Percentiles rank a stretch among this genome's conserved stretches.
phyloP scores from a whole-genome alignment of 1,140 invertebrate genomes.

The Uloborus diversus region DNA sequence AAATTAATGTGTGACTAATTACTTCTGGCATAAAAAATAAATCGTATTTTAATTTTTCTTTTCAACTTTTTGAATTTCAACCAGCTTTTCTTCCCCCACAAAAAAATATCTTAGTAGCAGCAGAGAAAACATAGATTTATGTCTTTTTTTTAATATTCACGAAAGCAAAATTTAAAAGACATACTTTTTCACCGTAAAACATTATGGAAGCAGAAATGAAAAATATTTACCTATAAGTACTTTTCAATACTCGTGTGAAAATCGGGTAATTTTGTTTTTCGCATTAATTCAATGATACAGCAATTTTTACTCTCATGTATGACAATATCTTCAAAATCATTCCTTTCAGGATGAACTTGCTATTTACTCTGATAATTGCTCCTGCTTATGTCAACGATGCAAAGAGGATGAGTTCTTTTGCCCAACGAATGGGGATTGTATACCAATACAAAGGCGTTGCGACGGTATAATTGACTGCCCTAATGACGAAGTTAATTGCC shows the following conservation, averaged over 20 bases:
- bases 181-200: too few relatives aligned
- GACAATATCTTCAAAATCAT: not conserved
- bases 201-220: too few relatives aligned
- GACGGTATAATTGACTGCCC: slow-evolving; percentile 83
- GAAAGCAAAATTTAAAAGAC: too few relatives aligned
- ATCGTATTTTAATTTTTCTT: too few relatives aligned
- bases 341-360: slow-evolving; percentile 5
- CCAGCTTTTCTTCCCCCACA: too few relatives aligned
- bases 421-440: slow-evolving; percentile 78
- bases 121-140: too few relatives aligned
- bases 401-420: slow-evolving; percentile 67
- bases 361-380: slow-evolving; percentile 16
- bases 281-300: not conserved
- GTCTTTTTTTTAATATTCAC: too few relatives aligned
- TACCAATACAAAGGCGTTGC: slow-evolving; percentile 78
- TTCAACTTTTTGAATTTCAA: too few relatives aligned
- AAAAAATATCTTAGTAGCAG: too few relatives aligned
- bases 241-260: too few relatives aligned
- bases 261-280: not conserved
- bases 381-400: slow-evolving; percentile 56
- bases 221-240: not conserved
- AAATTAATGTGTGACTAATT: too few relatives aligned
- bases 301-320: not conserved
- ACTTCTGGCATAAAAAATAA: too few relatives aligned
- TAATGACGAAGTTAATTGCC: slow-evolving; percentile 81